phyloP scores from a whole-genome alignment of 35 echinoderm and acorn worm genomes.

The Heliocidaris erythrogramma region DNA sequence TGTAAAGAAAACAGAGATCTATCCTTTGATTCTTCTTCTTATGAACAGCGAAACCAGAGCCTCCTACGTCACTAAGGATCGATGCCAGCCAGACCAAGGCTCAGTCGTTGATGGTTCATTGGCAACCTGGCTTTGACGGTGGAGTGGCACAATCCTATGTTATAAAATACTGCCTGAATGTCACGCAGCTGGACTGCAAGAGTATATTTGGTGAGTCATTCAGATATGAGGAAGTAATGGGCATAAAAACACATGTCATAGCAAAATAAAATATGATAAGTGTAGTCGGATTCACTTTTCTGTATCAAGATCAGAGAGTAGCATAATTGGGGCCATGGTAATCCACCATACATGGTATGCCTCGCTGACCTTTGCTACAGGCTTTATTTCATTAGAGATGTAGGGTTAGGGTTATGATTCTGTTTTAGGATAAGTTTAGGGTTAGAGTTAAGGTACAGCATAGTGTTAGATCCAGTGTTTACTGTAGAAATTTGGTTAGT shows the following conservation, averaged over 20 bases:
- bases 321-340: no score
- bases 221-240: neutral
- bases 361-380: no score
- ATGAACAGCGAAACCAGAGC: slow-evolving; percentile 30
- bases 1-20: neutral
- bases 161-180: slow-evolving; percentile 13
- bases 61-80: neutral
- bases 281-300: no score
- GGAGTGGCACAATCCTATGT: slow-evolving; percentile 25
- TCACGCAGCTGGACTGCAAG: neutral
- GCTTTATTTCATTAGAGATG: no score
- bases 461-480: no score
- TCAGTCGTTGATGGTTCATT: neutral
- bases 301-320: no score
- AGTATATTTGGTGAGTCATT: slow-evolving; percentile 20
- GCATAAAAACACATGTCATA: neutral
- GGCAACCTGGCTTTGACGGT: slow-evolving; percentile 21
- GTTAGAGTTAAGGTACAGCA: no score
- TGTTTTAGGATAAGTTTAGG: no score
- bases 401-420: no score
- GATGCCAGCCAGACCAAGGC: neutral
- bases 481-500: no score
- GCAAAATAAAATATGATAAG: neutral
- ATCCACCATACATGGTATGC: no score
- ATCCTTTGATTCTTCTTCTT: neutral